Evolutionary conservation across 2,888 invertebrate species (phyloP).

Genomic region (Eilema sororculum): DNA sequence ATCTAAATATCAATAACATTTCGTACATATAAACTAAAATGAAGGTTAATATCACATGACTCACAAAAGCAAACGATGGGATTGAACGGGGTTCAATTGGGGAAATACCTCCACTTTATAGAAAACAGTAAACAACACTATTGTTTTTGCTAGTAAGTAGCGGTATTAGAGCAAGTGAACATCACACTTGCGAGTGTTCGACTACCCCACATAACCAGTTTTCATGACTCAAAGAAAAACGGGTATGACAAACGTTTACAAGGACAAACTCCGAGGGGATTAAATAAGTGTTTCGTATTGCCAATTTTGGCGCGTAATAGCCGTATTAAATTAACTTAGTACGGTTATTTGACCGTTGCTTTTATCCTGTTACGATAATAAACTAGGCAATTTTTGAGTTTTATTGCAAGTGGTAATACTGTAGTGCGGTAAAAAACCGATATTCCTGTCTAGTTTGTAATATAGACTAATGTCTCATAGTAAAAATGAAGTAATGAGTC

Average conservation of each 20-base stretch:
- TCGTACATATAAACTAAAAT: no score
- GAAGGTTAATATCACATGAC: not conserved
- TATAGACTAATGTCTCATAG: no score
- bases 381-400: not conserved
- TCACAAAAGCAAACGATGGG: not conserved
- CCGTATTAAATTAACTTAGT: slow-evolving; percentile 7
- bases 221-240: not conserved
- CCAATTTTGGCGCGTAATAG: slow-evolving; percentile 1
- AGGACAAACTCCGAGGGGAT: slow-evolving; percentile 1
- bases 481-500: no score
- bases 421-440: not conserved
- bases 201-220: not conserved
- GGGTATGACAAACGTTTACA: not conserved
- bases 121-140: not conserved
- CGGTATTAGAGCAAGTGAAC: not conserved
- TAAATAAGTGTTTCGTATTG: slow-evolving; percentile 2
- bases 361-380: not conserved
- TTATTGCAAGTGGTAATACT: not conserved
- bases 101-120: not conserved
- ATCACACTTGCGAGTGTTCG: not conserved
- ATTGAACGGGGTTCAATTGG: not conserved
- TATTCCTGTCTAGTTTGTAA: no score
- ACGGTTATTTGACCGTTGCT: slow-evolving; percentile 8
- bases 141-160: not conserved
- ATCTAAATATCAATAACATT: no score